Conservation (phyloP, 2,888 invertebrate genomes). For the Perithous albicinctus region DNA sequence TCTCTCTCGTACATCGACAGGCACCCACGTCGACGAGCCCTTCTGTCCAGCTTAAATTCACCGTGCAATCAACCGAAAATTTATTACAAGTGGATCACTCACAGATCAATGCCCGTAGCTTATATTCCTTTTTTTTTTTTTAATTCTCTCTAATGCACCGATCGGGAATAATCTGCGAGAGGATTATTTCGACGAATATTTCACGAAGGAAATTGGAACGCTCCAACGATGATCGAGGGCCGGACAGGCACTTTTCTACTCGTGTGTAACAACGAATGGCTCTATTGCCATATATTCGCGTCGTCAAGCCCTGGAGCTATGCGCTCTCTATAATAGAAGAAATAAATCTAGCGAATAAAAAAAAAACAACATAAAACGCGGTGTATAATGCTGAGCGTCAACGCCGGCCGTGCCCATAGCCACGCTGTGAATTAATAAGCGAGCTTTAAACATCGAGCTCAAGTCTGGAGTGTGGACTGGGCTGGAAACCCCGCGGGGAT, state of each 20-base stretch:
- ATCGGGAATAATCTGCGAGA: conserved; percentile 58
- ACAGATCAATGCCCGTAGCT: conserved; percentile 45
- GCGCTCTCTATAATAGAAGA: conserved; percentile 37
- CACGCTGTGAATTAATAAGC: conserved; percentile 83
- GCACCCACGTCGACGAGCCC: conserved; percentile 50
- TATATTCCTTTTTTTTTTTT: conserved; percentile 14
- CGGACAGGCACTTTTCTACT: conserved; percentile 44
- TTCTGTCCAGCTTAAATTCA: conserved; percentile 54
- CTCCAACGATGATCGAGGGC: conserved; percentile 36
- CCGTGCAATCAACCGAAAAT: conserved; percentile 60
- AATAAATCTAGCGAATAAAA: conserved; percentile 55
- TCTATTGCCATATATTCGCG: conserved; percentile 26
- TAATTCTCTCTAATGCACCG: conserved; percentile 38
- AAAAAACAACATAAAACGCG: conserved; percentile 28
- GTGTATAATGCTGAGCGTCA: conserved; percentile 59
- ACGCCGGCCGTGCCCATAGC: conserved; percentile 61
- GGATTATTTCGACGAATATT: conserved; percentile 21
- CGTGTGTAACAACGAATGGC: not conserved
- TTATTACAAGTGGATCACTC: conserved; percentile 66
- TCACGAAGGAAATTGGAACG: conserved; percentile 51
- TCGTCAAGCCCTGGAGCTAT: conserved; percentile 19
- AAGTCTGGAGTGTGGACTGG: conserved; percentile 54
- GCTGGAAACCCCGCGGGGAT: conserved; percentile 73
- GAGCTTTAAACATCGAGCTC: conserved; percentile 73
- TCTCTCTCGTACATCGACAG: conserved; percentile 50